Conservation (phyloP, 2,797 vertebrate genomes). For the Perodicticus potto region DNA sequence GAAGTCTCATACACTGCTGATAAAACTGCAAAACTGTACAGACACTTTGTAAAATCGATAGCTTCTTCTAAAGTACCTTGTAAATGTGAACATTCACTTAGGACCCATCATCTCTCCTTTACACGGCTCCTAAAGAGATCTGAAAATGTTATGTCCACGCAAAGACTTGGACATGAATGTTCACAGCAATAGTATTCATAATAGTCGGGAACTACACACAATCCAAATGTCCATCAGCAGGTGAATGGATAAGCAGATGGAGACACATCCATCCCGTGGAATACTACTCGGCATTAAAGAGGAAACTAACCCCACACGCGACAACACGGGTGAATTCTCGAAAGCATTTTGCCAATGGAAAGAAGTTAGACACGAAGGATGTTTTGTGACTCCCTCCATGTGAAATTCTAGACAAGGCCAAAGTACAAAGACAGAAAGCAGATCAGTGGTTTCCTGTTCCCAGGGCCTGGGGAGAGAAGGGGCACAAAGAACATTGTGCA, state of each 20-base stretch:
- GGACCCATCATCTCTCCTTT: neutral
- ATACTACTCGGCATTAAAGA: neutral
- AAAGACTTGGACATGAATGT: neutral
- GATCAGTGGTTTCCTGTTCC: neutral
- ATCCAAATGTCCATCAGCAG: neutral
- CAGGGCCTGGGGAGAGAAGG: neutral
- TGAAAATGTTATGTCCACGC: neutral
- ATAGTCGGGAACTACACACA: neutral
- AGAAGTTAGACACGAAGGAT: neutral
- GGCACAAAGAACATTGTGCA: neutral
- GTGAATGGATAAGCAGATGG: neutral
- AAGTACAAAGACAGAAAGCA: neutral
- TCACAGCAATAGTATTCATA: neutral
- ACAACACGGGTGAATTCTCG: neutral
- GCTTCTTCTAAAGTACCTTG: constrained; percentile 1
- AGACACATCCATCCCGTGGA: neutral
- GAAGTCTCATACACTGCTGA: neutral
- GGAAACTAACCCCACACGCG: neutral
- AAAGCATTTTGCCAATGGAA: neutral
- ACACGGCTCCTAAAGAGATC: neutral
- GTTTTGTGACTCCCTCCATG: neutral
- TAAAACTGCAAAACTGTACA: constrained; percentile 39
- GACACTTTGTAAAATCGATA: constrained; percentile 27
- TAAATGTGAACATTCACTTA: neutral
- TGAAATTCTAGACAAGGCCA: neutral